phyloP scores from a whole-genome alignment of 2,797 vertebrate species.

The Sebastes wilsoni region DNA sequence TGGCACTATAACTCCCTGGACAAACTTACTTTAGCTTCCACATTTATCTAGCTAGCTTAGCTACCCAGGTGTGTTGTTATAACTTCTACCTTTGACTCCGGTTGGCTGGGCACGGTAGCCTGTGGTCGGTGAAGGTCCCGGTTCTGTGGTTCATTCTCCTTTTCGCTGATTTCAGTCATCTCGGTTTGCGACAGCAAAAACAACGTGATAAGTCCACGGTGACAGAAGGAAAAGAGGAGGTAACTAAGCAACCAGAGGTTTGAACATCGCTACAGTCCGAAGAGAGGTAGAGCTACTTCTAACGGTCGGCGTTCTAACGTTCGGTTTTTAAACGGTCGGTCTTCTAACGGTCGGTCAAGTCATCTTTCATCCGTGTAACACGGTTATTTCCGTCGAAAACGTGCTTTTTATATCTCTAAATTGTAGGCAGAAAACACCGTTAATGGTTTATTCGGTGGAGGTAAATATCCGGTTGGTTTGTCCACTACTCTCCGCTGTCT shows the following conservation, averaged over 20 bases:
- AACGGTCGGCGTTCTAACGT: neutral
- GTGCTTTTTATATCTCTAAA: neutral
- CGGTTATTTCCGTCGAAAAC: neutral
- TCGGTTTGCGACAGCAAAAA: conserved; percentile 1
- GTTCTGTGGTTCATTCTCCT: conserved; percentile 87
- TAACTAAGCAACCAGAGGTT: conserved; percentile 10
- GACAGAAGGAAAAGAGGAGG: neutral
- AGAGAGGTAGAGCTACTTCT: conserved; percentile 10
- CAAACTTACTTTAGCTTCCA: no score
- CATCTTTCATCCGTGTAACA: conserved; percentile 7
- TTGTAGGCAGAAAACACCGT: neutral
- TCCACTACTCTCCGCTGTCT: conserved; percentile 18
- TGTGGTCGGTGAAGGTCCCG: conserved; percentile 78
- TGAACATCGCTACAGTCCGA: conserved; percentile 33
- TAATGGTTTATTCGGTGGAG: neutral
- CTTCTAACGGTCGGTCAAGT: conserved; percentile 5
- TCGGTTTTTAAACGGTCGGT: no score
- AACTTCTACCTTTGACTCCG: conserved; percentile 91
- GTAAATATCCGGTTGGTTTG: conserved; percentile 2
- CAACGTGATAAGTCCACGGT: conserved; percentile 32
- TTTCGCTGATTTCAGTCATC: conserved; percentile 92
- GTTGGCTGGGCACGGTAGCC: conserved; percentile 78
- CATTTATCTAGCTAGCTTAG: no score
- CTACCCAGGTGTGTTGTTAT: conserved; percentile 48
- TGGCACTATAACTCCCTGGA: neutral